Percentiles rank a stretch among this genome's conserved stretches.
Evolutionary conservation across 2,888 invertebrate genomes (phyloP).

Genomic region (Andrena chrysosceles): DNA sequence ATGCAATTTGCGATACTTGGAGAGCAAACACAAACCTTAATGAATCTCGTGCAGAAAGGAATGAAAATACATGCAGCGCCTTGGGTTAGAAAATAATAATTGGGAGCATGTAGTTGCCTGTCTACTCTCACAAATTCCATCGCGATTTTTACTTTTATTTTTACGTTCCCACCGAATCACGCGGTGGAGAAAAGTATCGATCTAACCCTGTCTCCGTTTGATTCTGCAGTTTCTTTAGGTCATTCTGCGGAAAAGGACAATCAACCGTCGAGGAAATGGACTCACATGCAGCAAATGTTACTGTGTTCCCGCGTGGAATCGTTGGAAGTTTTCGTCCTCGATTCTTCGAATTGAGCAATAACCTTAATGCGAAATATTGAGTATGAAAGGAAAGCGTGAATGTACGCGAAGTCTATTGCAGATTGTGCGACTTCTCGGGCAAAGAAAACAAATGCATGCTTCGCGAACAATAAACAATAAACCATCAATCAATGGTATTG

Average conservation of each 20-base stretch:
- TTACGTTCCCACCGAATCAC: neutral
- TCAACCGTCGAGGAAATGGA: slow-evolving; percentile 31
- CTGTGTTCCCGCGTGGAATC: neutral
- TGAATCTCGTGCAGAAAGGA: neutral
- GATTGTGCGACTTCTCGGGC: neutral
- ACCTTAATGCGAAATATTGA: slow-evolving; percentile 19
- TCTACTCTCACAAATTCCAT: neutral
- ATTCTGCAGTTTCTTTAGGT: slow-evolving; percentile 1
- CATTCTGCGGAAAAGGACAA: slow-evolving; percentile 27
- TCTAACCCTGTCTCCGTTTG: neutral
- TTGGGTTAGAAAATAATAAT: neutral
- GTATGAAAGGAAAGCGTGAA: slow-evolving; percentile 12
- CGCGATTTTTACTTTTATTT: slow-evolving; percentile 18
- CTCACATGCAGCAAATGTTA: slow-evolving; percentile 16
- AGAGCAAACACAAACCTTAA: neutral
- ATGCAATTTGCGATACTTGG: neutral
- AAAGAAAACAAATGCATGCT: neutral
- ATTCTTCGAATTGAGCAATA: slow-evolving; percentile 28
- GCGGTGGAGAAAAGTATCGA: neutral
- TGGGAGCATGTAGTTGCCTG: neutral
- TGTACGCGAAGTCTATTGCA: neutral
- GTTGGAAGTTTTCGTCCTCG: slow-evolving; percentile 19
- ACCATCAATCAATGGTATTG: neutral
- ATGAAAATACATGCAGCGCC: neutral
- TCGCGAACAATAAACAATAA: neutral